Evolutionary conservation across 2,888 invertebrate genomes (phyloP).

Genomic region (Amaurobius ferox): DNA sequence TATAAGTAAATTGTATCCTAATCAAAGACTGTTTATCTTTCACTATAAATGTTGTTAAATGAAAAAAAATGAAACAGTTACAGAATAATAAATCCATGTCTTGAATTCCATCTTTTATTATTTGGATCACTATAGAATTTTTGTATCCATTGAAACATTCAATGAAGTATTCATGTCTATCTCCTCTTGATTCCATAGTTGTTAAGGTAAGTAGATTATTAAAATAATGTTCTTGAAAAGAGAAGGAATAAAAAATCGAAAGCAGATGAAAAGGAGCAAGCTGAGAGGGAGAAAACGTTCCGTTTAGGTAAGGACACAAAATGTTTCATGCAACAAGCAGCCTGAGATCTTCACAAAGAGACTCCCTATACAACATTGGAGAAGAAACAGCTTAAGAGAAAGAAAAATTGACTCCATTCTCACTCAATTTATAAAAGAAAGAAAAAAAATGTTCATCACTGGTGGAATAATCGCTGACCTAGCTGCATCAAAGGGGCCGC

Average conservation of each 20-base stretch:
- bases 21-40: neutral
- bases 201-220: slow-evolving; percentile 39
- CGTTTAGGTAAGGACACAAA: slow-evolving; percentile 64
- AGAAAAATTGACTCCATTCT: slow-evolving; percentile 62
- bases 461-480: slow-evolving; percentile 68
- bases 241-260: slow-evolving; percentile 1
- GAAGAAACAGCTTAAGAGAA: slow-evolving; percentile 34
- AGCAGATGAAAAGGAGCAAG: slow-evolving; percentile 13
- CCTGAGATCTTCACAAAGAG: slow-evolving; percentile 40
- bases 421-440: slow-evolving; percentile 43
- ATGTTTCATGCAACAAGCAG: slow-evolving; percentile 51
- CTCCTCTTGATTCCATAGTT: neutral
- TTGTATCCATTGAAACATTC: neutral
- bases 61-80: neutral
- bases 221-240: slow-evolving; percentile 18
- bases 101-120: neutral
- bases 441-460: slow-evolving; percentile 50
- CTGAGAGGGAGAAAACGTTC: slow-evolving; percentile 16
- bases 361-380: slow-evolving; percentile 50
- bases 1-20: neutral
- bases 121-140: neutral
- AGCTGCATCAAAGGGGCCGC: slow-evolving; percentile 63
- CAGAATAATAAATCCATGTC: too few species aligned
- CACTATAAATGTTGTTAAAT: neutral
- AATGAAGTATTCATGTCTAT: neutral